Evolutionary conservation across 1,140 invertebrate species (phyloP).

Genomic region (Drosophila asahinai): DNA sequence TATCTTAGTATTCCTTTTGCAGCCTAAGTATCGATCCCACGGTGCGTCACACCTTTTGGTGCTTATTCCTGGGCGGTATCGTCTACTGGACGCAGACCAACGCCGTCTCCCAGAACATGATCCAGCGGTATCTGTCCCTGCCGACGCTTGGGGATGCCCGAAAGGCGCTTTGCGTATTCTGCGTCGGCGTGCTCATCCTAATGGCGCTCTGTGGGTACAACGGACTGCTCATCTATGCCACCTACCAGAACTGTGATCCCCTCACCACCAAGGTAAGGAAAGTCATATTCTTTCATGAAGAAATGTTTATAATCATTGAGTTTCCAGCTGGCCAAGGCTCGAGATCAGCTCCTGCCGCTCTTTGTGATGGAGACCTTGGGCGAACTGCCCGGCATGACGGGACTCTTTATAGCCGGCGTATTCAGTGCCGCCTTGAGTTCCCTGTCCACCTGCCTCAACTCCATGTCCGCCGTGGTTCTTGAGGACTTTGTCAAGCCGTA

Average conservation of each 20-base stretch:
- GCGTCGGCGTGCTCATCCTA: constrained; percentile 86
- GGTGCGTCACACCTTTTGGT: constrained; percentile 93
- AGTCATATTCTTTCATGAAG: no score
- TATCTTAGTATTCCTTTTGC: background rate
- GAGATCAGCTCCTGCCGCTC: constrained; percentile 87
- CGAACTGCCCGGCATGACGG: constrained; percentile 87
- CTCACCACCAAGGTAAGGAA: constrained; percentile 86
- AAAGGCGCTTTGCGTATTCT: constrained; percentile 87
- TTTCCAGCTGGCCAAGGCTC: constrained; percentile 86
- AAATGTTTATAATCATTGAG: background rate
- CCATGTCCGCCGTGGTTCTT: constrained; percentile 92
- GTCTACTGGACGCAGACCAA: constrained; percentile 91
- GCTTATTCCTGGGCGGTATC: constrained; percentile 90
- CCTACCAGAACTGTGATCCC: constrained; percentile 91
- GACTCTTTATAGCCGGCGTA: constrained; percentile 89
- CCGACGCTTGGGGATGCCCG: constrained; percentile 88
- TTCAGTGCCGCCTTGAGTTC: constrained; percentile 91
- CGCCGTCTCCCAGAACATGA: constrained; percentile 92
- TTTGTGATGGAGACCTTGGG: constrained; percentile 89
- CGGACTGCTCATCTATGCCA: constrained; percentile 91
- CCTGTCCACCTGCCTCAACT: constrained; percentile 92
- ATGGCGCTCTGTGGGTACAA: constrained; percentile 88
- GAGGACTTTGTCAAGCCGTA: constrained; percentile 88
- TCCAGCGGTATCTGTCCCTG: constrained; percentile 89
- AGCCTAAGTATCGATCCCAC: constrained; percentile 91